Base-by-base conservation (phyloP, 2,113 vertebrate genomes). In the Peromyscus leucopus region DNA sequence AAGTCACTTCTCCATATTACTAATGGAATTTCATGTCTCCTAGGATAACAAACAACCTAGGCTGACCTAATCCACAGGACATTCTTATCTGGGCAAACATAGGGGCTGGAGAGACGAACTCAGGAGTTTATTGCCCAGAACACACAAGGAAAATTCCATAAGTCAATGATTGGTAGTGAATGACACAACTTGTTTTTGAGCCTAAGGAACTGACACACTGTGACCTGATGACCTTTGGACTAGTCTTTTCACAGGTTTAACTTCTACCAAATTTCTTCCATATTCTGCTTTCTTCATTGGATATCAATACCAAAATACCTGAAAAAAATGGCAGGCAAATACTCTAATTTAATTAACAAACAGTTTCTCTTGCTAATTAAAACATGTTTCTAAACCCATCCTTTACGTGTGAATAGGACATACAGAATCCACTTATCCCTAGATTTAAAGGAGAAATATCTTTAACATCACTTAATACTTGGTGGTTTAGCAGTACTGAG, bases 261-360 rank as follows among this genome's bases (percentile, higher is more conserved):
- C 61, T 88, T 94, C 69, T 90, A 51, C 91, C 51, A 57, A 46
- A 94, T 79, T 93, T 92, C 22, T 94, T 85, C 33, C 93, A 67
- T n/a, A 85, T 84, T 76, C 15, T 92, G 48, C n/a, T 22, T 86
- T 93, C 55, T 90, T 78, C 87, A 21, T n/a, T 86, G 9, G 15
- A 55, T 42, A 93, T 83, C 61, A 39, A 83, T 74, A 90, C 59
- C 33, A 93, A 28, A 89, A 39, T 59, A 1, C 46, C 31, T 84
- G 63, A 10, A 39, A 95, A 95, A 95, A 95, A 95, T 22, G 63
- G 61, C 39, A 93, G 31, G 21, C 28, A 92, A 83, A 33, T 42
- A 63, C 24, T 74, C 57, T 61, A 83, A 22, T n/a, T 84, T 84
- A 63, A 84, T 63, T 42, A 63, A 83, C 12, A 61, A 83, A 26